Base-by-base conservation (phyloP, 2,113 vertebrate species). In the Nerophis lumbriciformis region DNA sequence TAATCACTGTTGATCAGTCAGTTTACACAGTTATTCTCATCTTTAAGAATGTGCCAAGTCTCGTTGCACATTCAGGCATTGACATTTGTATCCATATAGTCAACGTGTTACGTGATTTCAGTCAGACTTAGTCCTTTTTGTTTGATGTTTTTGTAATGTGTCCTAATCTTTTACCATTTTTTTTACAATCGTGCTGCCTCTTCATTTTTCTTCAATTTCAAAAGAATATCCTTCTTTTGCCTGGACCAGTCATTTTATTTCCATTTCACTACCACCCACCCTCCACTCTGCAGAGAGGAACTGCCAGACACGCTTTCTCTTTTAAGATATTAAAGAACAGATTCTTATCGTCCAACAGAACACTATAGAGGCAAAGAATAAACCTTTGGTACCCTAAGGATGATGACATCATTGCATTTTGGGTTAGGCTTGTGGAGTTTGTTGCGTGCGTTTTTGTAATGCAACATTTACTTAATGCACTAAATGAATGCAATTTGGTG, bases 271-370 rank as follows among this genome's bases (percentile, higher is more conserved):
- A 45, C 60, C 57, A 48, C 59, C 66, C 71, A 28, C 60, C 69
- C 52, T 65, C 53, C 35, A 6, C 53, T 79, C 78, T 71, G 75
- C 51, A 63, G 68, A 76, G 77, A 62, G 76, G 35, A 8, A 53
- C 70, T 79, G 82, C 78, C 84, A 77, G 71, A 65, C 52, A 69
- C 76, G 68, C 78, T 79, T 80, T 80, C 72, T 83, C 61, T 63
- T 19, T 19, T 51, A n/a, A 72, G 81, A 85, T 83, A 82, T 82
- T 65, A 62, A 70, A 66, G 51, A 62, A 73, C 65, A 66, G 64
- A 64, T 71, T 49, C 66, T 76, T 70, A 78, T 72, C 70, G 21
- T 71, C 82, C 65, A 76, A 81, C 66, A 72, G 69, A 5, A 35
- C 21, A 28, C 72, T 60, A 76, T 77, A 72, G 45, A 66, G 59